A percentile compares a stretch with the other conserved stretches of the same genome.
Conservation (phyloP, 1,140 invertebrate genomes). For the Microvelia longipes region DNA sequence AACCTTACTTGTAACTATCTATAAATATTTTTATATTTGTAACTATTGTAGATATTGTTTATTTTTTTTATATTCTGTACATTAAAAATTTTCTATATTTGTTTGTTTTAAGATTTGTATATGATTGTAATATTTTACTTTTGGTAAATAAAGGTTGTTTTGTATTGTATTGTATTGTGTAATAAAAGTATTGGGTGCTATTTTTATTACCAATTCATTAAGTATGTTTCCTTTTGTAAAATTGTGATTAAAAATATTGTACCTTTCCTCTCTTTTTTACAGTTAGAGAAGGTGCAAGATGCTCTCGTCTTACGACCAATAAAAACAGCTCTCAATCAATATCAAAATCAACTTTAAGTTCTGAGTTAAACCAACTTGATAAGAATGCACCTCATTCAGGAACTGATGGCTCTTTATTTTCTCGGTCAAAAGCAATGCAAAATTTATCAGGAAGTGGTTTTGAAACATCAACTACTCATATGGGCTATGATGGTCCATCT, state of each 20-base stretch:
- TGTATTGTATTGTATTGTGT: background rate
- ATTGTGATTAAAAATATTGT: background rate
- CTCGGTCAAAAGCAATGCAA: background rate
- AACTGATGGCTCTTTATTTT: background rate
- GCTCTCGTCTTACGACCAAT: background rate
- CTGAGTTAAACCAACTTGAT: background rate
- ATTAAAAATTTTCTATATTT: no score
- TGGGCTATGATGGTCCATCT: background rate
- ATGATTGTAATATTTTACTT: background rate
- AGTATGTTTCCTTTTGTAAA: background rate
- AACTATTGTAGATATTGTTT: no score
- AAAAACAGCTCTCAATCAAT: background rate
- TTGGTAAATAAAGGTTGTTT: background rate
- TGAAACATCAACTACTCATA: background rate
- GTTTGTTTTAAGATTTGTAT: background rate
- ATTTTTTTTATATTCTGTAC: no score
- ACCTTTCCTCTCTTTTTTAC: background rate
- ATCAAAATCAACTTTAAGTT: background rate
- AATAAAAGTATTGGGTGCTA: no score
- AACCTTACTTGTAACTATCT: no score
- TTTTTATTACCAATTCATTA: background rate
- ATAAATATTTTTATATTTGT: no score
- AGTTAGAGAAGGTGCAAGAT: background rate
- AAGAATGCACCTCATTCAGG: background rate
- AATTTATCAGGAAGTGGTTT: background rate